phyloP scores from a whole-genome alignment of 2,888 invertebrate species.

The Tenodera sinensis region DNA sequence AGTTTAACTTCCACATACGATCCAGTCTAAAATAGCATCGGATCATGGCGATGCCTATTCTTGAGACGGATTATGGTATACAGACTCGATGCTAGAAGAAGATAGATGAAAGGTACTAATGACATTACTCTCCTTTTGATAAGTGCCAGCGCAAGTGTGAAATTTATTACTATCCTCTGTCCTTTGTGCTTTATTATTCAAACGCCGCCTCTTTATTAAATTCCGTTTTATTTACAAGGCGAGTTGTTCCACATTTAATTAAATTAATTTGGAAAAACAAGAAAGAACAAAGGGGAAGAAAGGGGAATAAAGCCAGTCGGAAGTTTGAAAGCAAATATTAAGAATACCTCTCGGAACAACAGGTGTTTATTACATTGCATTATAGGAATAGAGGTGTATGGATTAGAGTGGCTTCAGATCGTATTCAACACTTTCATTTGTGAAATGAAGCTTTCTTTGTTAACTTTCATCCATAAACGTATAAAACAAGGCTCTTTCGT shows the following conservation, averaged over 20 bases:
- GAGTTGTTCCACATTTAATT: background rate
- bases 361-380: background rate
- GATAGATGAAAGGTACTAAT: too few species aligned
- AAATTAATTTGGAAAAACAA: background rate
- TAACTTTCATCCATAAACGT: too few species aligned
- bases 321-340: background rate
- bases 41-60: background rate
- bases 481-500: too few species aligned
- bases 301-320: background rate
- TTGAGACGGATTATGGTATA: too few species aligned
- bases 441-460: too few species aligned
- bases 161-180: background rate
- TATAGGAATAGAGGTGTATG: background rate
- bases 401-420: too few species aligned
- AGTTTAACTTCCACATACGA: background rate
- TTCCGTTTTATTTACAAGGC: background rate
- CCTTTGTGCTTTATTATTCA: background rate
- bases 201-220: background rate
- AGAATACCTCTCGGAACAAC: background rate
- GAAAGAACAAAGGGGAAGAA: background rate
- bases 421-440: too few species aligned
- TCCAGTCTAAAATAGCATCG: background rate
- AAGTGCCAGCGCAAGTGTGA: background rate
- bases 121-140: background rate
- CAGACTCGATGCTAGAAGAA: too few species aligned